phyloP scores from a whole-genome alignment of 2,888 invertebrate species.

The Neoscelio sp. region DNA sequence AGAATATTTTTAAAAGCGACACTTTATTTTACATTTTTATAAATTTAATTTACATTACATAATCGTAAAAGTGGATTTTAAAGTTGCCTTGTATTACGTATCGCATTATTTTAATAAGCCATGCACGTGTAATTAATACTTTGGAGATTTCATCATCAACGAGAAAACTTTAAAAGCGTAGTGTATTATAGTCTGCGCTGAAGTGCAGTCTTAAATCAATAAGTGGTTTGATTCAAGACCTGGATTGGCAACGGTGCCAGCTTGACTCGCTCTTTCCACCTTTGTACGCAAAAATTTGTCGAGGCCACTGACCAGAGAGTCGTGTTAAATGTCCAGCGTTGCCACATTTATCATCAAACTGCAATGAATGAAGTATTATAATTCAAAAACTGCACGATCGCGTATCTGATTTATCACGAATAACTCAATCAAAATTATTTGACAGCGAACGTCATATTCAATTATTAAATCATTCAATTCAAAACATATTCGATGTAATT shows the following conservation, averaged over 20 bases:
- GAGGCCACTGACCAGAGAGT: slow-evolving; percentile 20
- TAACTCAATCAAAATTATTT: slow-evolving; percentile 26
- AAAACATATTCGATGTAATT: slow-evolving; percentile 13
- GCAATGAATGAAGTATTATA: slow-evolving; percentile 6
- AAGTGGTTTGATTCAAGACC: slow-evolving; percentile 14
- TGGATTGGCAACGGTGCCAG: slow-evolving; percentile 10
- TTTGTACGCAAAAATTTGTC: slow-evolving; percentile 32
- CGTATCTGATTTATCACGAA: slow-evolving; percentile 21
- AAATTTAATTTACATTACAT: too few species aligned
- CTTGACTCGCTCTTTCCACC: slow-evolving; percentile 17
- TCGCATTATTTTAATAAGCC: too few species aligned
- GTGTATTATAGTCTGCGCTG: neutral
- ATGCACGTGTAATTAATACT: neutral
- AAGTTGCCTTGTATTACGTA: too few species aligned
- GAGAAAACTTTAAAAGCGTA: neutral
- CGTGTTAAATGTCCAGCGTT: slow-evolving; percentile 17
- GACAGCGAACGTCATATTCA: slow-evolving; percentile 17
- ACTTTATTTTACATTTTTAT: too few species aligned
- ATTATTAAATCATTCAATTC: slow-evolving; percentile 26
- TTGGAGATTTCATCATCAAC: neutral
- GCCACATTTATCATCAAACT: slow-evolving; percentile 25
- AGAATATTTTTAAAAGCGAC: too few species aligned
- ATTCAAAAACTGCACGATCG: slow-evolving; percentile 30
- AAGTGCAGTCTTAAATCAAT: slow-evolving; percentile 8
- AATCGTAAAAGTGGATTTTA: too few species aligned